phyloP scores from a whole-genome alignment of 2,888 invertebrate species.

The Tachina lurida region DNA sequence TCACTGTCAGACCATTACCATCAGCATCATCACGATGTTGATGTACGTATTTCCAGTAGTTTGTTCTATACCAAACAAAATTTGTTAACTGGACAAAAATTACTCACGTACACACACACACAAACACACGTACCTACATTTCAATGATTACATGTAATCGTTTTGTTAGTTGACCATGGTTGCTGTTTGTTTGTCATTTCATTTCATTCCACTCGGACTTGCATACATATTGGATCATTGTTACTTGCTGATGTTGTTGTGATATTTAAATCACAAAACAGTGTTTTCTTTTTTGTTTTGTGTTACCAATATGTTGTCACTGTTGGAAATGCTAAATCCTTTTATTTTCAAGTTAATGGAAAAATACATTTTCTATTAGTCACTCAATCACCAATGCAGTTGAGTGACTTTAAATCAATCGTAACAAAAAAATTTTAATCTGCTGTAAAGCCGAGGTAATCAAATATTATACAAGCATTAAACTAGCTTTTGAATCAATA shows the following conservation, averaged over 20 bases:
- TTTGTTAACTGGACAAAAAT: conserved; percentile 52
- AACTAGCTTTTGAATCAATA: conserved; percentile 7
- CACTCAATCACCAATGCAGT: not conserved
- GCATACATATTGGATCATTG: not conserved
- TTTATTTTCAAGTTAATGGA: conserved; percentile 59
- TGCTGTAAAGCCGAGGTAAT: conserved; percentile 38
- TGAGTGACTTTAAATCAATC: not conserved
- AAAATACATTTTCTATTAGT: conserved; percentile 59
- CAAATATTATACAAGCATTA: conserved; percentile 48
- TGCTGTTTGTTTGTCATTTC: conserved; percentile 27
- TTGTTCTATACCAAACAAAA: conserved; percentile 26
- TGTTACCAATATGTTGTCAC: conserved; percentile 49
- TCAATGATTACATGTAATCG: conserved; percentile 51
- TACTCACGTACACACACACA: not conserved
- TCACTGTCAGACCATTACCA: conserved; percentile 17
- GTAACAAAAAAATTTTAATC: conserved; percentile 48
- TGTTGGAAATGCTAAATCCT: conserved; percentile 34
- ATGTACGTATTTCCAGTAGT: conserved; percentile 31
- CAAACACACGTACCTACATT: not conserved
- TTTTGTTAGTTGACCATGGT: conserved; percentile 49
- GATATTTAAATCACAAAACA: conserved; percentile 64
- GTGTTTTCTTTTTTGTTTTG: not conserved
- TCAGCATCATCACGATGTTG: conserved; percentile 11
- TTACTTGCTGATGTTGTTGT: conserved; percentile 33
- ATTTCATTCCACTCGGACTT: conserved; percentile 34